These are phyloP conservation scores for Erythrocebus patas DNA, from an alignment of 2,113 vertebrate species.

Conservation along the genomic window DNA sequence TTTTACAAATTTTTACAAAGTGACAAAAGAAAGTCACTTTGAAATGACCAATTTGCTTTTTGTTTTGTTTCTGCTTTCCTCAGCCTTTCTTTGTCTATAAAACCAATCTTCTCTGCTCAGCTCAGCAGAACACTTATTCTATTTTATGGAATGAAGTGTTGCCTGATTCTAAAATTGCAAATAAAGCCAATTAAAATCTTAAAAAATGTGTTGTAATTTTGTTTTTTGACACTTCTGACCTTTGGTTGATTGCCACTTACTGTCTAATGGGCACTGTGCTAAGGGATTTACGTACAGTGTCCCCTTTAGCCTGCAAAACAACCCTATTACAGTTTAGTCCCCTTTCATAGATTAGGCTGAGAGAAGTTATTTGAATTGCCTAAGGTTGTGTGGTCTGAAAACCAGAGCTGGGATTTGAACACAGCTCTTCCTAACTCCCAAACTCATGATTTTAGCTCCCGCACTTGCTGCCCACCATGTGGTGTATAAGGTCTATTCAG, in stretches of 20 bases:
- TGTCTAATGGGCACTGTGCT: neutral
- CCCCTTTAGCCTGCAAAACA: neutral
- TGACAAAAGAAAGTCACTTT: neutral
- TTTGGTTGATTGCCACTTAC: neutral
- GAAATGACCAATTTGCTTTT: neutral
- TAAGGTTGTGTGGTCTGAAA: neutral
- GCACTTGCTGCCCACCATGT: neutral
- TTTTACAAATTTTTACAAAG: neutral
- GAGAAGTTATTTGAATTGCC: neutral
- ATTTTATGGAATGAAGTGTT: neutral
- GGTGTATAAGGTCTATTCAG: neutral
- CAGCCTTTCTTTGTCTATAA: neutral
- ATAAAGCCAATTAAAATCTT: too few species aligned
- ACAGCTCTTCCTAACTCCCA: neutral
- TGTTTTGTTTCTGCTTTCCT: neutral
- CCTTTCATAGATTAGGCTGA: neutral
- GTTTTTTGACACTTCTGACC: neutral
- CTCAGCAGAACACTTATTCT: neutral
- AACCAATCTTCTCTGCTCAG: neutral
- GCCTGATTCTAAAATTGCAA: too few species aligned
- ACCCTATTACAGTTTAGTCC: too few species aligned
- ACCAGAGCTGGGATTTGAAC: neutral
- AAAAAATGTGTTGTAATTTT: neutral
- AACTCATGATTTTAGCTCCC: neutral
- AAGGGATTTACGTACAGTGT: neutral